Evolutionary conservation across 2,113 vertebrate genomes (phyloP).

Genomic region (Tetraodon nigroviridis): DNA sequence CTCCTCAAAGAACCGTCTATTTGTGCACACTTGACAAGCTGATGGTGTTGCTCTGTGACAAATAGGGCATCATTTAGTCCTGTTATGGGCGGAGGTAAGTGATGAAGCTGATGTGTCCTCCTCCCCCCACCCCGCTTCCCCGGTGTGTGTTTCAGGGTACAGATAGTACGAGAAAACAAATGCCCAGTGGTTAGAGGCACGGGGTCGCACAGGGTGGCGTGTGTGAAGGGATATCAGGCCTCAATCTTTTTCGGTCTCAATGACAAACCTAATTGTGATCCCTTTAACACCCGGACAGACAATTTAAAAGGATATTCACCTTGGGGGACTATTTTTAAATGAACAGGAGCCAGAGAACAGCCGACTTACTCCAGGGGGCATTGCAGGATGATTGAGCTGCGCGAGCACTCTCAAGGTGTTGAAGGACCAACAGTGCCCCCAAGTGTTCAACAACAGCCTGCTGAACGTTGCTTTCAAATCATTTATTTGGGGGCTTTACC

Average conservation of each 20-base stretch:
- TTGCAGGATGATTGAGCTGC: slow-evolving; percentile 46
- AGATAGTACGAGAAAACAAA: slow-evolving; percentile 28
- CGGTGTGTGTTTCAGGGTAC: slow-evolving; percentile 14
- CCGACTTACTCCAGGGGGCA: slow-evolving; percentile 35
- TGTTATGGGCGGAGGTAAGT: slow-evolving; percentile 35
- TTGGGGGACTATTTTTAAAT: slow-evolving; percentile 62
- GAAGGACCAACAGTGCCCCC: slow-evolving; percentile 58
- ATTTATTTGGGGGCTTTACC: slow-evolving; percentile 33
- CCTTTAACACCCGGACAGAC: slow-evolving; percentile 39
- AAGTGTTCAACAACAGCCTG: slow-evolving; percentile 31
- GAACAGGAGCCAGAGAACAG: slow-evolving; percentile 48
- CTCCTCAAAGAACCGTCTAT: slow-evolving; percentile 20
- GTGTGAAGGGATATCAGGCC: slow-evolving; percentile 17
- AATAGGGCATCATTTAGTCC: slow-evolving; percentile 6
- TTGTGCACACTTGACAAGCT: slow-evolving; percentile 30
- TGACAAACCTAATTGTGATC: slow-evolving; percentile 48
- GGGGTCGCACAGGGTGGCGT: slow-evolving; percentile 13
- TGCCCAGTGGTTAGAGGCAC: slow-evolving; percentile 10
- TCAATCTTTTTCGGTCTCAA: slow-evolving; percentile 33
- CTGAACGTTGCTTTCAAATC: neutral
- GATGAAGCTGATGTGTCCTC: slow-evolving; percentile 30
- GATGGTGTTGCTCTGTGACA: slow-evolving; percentile 26
- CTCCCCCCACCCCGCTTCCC: too few relatives aligned
- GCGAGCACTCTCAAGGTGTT: slow-evolving; percentile 8
- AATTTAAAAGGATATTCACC: slow-evolving; percentile 56